Evolutionary conservation across 2,113 vertebrate genomes (phyloP), one percentile per base, ranked within the genome.

Genomic region (Odontesthes bonariensis): DNA sequence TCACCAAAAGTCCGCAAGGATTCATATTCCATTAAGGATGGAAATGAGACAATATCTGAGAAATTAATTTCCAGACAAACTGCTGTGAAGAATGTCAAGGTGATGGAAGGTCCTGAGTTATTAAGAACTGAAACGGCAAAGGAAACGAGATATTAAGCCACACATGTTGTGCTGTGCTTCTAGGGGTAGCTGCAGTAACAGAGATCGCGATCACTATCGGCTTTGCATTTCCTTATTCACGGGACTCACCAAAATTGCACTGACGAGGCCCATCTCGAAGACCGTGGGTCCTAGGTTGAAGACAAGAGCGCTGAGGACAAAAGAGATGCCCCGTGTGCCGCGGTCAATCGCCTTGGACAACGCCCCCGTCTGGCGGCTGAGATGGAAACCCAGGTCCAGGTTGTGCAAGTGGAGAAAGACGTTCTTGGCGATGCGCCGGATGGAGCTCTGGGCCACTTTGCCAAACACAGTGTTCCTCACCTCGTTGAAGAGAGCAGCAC

Each of bases 281-380:
- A 96, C 85, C 0, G 98, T 99, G 77, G 98, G 98, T n/a, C 97
- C 97, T 69, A 99, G 93, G 85, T 99, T 99, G 88, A 99, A 99
- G 40, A 99, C 94, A 2, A 99, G 91, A 3, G 98, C 98, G 11
- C 97, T 98, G 55, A 99, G 95, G 74, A 99, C 95, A 86, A 99
- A 99, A 77, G 97, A 98, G 92, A 99, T 98, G 80, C 97, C 98
- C 60, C 98, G 93, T 0, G 98, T 99, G 51, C 98, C 98, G 12
- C 98, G 95, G 93, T 99, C 98, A 3, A 99, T 99, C 82, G 98
- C 96, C 91, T 99, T 99, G 19, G 97, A 99, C 75, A 99, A 91
- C 0, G 97, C 98, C 72, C 98, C 98, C 0, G 98, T 99, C 89
- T 98, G 98, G 73, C 98, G 95, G 79, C 95, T 98, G n/a, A 99